phyloP scores from a whole-genome alignment of 2,888 invertebrate genomes.

The Brassicogethes aeneus region DNA sequence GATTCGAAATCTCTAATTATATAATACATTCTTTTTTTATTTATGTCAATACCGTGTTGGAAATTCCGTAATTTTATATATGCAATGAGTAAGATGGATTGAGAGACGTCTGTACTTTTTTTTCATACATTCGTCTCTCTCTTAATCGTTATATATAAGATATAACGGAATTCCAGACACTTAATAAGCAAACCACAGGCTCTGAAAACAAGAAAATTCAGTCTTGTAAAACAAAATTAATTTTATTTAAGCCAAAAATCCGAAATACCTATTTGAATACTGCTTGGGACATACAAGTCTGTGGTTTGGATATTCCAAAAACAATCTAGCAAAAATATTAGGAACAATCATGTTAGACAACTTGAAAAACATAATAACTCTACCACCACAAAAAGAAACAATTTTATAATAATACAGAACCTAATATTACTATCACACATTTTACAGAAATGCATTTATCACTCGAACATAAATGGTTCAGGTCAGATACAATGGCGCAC shows the following conservation, averaged over 20 bases:
- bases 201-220: no score
- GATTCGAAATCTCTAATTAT: no score
- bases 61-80: no score
- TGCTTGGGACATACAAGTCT: background rate
- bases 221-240: no score
- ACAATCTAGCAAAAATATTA: conserved; percentile 21
- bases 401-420: conserved; percentile 22
- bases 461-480: conserved; percentile 27
- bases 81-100: no score
- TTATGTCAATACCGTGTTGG: no score
- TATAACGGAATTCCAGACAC: no score
- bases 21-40: conserved; percentile 5
- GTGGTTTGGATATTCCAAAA: conserved; percentile 1
- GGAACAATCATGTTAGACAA: conserved; percentile 26
- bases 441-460: conserved; percentile 38
- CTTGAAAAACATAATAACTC: conserved; percentile 13
- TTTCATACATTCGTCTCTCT: conserved; percentile 5
- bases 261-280: no score
- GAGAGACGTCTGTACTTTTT: no score
- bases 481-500: conserved; percentile 3
- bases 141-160: no score
- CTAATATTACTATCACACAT: conserved; percentile 39
- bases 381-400: conserved; percentile 16
- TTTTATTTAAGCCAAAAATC: no score
- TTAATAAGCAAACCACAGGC: no score